These are phyloP conservation scores for Cerceris ruficornis DNA, from an alignment of 2,888 invertebrate genomes.

Conservation along the genomic window DNA sequence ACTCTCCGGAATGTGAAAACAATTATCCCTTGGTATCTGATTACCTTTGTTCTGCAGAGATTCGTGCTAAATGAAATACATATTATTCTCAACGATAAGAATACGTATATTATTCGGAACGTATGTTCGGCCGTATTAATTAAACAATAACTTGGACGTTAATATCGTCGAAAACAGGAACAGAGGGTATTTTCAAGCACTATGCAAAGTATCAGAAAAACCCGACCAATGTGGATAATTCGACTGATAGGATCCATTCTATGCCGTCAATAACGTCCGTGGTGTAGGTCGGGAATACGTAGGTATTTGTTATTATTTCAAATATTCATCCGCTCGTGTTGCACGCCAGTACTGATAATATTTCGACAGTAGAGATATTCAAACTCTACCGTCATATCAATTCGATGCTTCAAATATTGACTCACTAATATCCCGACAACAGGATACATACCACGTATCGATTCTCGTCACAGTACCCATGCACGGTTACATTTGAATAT, in stretches of 20 bases:
- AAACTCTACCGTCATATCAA: constrained; percentile 18
- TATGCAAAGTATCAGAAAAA: no score
- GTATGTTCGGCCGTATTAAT: not conserved
- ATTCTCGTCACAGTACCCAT: constrained; percentile 4
- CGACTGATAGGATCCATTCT: not conserved
- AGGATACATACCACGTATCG: constrained; percentile 17
- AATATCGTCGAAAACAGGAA: not conserved
- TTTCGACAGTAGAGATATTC: constrained; percentile 1
- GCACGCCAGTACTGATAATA: not conserved
- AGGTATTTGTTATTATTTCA: constrained; percentile 1
- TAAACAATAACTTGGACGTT: not conserved
- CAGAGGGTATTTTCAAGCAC: not conserved
- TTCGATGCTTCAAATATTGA: constrained; percentile 31
- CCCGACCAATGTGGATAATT: not conserved
- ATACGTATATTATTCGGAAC: not conserved
- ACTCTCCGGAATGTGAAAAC: not conserved
- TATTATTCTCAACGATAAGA: not conserved
- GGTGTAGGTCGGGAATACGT: no score
- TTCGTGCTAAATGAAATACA: not conserved
- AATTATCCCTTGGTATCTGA: not conserved
- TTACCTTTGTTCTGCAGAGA: not conserved
- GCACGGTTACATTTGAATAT: not conserved
- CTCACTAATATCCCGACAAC: constrained; percentile 6
- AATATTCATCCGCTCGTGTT: not conserved
- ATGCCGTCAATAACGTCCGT: not conserved